Evolutionary conservation across 2,113 vertebrate genomes (phyloP).

Genomic region (Pangasianodon gigas): DNA sequence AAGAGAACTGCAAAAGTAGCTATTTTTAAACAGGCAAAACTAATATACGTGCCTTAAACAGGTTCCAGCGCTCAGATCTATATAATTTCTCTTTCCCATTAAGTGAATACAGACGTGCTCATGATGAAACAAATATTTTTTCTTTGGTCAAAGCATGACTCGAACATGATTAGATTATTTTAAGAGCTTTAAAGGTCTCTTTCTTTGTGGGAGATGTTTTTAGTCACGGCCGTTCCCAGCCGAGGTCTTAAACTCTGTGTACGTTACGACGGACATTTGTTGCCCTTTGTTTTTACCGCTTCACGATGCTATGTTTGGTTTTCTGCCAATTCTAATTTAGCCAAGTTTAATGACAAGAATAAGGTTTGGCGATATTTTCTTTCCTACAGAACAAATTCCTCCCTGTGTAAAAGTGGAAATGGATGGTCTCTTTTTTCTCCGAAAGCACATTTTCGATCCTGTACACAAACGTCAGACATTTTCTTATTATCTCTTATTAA

Average conservation of each 20-base stretch:
- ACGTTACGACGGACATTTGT: neutral
- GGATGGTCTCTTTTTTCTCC: neutral
- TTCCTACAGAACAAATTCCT: conserved; percentile 17
- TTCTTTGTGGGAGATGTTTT: conserved; percentile 30
- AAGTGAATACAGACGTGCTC: conserved; percentile 12
- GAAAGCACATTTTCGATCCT: conserved; percentile 60
- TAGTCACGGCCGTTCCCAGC: conserved; percentile 6
- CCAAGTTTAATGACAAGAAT: conserved; percentile 22
- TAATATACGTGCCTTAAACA: neutral
- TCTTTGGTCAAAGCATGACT: conserved; percentile 22
- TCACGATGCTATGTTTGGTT: conserved; percentile 16
- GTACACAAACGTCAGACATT: conserved; percentile 59
- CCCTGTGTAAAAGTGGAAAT: conserved; percentile 10
- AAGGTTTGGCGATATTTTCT: neutral
- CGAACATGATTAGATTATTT: conserved; percentile 42
- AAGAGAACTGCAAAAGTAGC: too few relatives aligned
- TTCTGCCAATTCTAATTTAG: conserved; percentile 30
- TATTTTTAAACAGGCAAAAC: neutral
- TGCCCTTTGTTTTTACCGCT: conserved; percentile 29
- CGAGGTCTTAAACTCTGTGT: conserved; percentile 6
- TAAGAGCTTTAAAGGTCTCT: conserved; percentile 12
- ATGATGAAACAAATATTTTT: neutral
- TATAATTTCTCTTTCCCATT: neutral
- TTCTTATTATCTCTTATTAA: conserved; percentile 73
- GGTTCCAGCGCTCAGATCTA: conserved; percentile 7